Percentiles rank a stretch among this genome's conserved stretches.
Evolutionary conservation across 2,113 vertebrate species (phyloP).

Genomic region (Datnioides undecimradiatus): DNA sequence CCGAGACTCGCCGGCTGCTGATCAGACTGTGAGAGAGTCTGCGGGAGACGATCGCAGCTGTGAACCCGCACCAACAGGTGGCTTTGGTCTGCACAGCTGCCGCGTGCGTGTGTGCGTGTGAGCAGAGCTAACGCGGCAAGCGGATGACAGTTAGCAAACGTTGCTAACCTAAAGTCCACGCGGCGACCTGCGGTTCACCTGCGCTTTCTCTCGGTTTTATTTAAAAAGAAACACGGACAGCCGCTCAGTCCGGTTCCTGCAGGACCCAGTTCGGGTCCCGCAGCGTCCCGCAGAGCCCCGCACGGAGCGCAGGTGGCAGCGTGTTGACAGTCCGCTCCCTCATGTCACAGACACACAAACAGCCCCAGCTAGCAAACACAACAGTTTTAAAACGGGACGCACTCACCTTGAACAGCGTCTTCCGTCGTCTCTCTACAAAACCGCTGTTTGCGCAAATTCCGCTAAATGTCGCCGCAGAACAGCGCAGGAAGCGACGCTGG

Average conservation of each 20-base stretch:
- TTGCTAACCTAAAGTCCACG: neutral
- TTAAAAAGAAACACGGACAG: neutral
- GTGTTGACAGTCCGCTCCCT: slow-evolving; percentile 38
- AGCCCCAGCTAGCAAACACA: slow-evolving; percentile 24
- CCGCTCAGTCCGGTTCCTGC: rapidly evolving
- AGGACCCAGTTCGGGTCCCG: rapidly evolving
- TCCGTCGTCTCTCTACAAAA: rapidly evolving
- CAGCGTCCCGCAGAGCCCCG: neutral
- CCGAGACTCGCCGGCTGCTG: no score
- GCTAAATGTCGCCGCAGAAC: neutral
- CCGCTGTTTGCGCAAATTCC: neutral
- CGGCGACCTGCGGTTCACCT: neutral
- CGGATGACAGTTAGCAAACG: slow-evolving; percentile 22
- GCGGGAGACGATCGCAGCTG: no score
- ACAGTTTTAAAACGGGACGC: neutral
- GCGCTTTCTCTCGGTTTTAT: neutral
- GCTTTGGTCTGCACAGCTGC: neutral
- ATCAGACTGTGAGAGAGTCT: no score
- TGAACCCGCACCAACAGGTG: slow-evolving; percentile 50
- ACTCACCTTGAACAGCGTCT: slow-evolving; percentile 3
- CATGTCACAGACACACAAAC: slow-evolving; percentile 29
- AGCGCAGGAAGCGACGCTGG: rapidly evolving
- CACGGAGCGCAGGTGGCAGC: neutral
- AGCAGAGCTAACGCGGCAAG: slow-evolving; percentile 9
- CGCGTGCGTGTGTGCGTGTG: no score